Evolutionary conservation across 2,888 invertebrate species (phyloP).

Genomic region (Smittia sp.): DNA sequence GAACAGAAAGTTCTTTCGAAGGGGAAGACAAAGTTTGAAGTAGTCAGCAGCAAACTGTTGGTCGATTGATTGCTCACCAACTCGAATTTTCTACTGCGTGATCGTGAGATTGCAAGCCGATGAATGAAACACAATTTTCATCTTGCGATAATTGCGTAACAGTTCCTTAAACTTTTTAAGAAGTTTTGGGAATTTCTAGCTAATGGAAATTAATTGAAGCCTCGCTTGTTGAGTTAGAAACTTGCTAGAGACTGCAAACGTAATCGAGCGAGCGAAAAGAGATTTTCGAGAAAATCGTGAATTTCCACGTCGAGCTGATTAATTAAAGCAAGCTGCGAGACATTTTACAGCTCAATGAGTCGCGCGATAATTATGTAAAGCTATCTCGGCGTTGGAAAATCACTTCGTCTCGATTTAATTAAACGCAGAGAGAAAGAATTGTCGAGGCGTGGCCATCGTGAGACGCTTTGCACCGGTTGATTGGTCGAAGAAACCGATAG

Average conservation of each 20-base stretch:
- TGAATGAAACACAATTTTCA: neutral
- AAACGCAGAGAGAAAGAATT: neutral
- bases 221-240: too few relatives aligned
- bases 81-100: neutral
- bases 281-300: neutral
- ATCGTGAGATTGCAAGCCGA: neutral
- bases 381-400: neutral
- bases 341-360: constrained; percentile 35
- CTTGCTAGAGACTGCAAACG: neutral
- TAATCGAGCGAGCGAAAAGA: constrained; percentile 10
- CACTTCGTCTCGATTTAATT: neutral
- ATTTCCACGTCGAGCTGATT: neutral
- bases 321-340: constrained; percentile 23
- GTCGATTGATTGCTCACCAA: neutral
- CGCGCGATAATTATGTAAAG: constrained; percentile 33
- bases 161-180: neutral
- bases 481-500: constrained; percentile 38
- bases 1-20: neutral
- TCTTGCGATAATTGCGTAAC: constrained; percentile 5
- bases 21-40: too few relatives aligned
- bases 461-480: constrained; percentile 20
- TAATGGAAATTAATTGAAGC: constrained; percentile 16
- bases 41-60: neutral
- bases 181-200: neutral
- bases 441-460: constrained; percentile 32